A percentile compares a stretch with the other conserved stretches of the same genome.
Evolutionary conservation across 2,113 vertebrate genomes (phyloP).

Genomic region (Mesocricetus auratus): DNA sequence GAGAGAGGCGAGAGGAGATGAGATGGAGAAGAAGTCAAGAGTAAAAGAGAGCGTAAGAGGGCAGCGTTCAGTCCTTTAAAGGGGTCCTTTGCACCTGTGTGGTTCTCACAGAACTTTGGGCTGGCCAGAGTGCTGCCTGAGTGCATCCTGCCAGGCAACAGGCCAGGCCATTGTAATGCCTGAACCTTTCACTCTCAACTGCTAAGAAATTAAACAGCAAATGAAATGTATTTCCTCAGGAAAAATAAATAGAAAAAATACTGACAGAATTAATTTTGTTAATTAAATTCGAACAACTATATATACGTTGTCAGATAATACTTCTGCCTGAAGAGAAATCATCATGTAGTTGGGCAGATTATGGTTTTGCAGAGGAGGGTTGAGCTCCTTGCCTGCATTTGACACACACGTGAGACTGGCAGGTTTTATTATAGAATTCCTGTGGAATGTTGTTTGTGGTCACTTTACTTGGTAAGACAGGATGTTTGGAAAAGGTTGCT

Average conservation of each 20-base stretch:
- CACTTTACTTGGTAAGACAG: not conserved
- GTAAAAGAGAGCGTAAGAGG: too few species aligned
- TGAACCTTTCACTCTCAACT: too few species aligned
- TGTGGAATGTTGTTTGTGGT: not conserved
- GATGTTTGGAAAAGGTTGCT: not conserved
- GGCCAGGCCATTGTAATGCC: too few species aligned
- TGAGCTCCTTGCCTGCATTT: not conserved
- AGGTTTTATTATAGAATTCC: not conserved
- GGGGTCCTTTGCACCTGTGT: too few species aligned
- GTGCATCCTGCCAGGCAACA: too few species aligned
- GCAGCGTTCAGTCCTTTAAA: too few species aligned
- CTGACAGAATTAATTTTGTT: not conserved
- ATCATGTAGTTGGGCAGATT: not conserved
- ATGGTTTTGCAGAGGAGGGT: not conserved
- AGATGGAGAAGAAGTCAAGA: too few species aligned
- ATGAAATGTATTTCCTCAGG: not conserved
- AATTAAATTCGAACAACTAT: not conserved
- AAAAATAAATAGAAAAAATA: slow-evolving; percentile 2
- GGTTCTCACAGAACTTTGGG: too few species aligned
- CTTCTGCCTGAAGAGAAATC: not conserved
- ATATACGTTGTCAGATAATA: not conserved
- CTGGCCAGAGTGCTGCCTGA: too few species aligned
- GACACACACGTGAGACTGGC: not conserved
- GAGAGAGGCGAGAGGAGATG: too few species aligned
- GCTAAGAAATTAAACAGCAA: not conserved